Conservation (phyloP, 1,140 invertebrate species). For the Lineus longissimus region DNA sequence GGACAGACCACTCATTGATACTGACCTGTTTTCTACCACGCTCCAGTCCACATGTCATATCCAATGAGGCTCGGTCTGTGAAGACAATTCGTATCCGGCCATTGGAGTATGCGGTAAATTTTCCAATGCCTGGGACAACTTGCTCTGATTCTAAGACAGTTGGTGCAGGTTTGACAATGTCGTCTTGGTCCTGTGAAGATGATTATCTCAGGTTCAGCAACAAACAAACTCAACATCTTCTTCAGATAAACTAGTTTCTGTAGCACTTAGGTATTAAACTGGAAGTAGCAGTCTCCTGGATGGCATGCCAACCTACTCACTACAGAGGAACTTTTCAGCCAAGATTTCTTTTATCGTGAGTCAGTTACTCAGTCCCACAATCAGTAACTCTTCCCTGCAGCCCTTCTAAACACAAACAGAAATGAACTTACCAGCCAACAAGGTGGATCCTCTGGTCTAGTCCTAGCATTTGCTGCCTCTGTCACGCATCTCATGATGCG, state of each 20-base stretch:
- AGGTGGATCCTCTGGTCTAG: slow-evolving; percentile 16
- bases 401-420: too few relatives aligned
- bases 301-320: too few relatives aligned
- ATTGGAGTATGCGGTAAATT: slow-evolving; percentile 34
- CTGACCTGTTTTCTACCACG: neutral
- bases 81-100: slow-evolving; percentile 33
- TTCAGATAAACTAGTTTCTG: too few relatives aligned
- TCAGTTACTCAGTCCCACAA: too few relatives aligned
- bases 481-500: neutral
- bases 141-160: slow-evolving; percentile 30
- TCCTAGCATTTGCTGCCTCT: neutral
- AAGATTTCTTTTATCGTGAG: too few relatives aligned
- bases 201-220: too few relatives aligned
- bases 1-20: too few relatives aligned
- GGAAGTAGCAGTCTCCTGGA: too few relatives aligned
- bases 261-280: too few relatives aligned
- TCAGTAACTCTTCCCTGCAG: too few relatives aligned
- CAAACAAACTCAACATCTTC: too few relatives aligned
- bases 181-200: neutral
- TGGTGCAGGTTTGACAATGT: slow-evolving; percentile 25
- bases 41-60: slow-evolving; percentile 26
- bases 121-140: slow-evolving; percentile 25
- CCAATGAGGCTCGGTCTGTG: slow-evolving; percentile 32
- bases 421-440: slow-evolving; percentile 31
- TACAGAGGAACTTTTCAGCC: too few relatives aligned